Conservation (phyloP, 2,797 vertebrate species). For the Mycteria americana region DNA sequence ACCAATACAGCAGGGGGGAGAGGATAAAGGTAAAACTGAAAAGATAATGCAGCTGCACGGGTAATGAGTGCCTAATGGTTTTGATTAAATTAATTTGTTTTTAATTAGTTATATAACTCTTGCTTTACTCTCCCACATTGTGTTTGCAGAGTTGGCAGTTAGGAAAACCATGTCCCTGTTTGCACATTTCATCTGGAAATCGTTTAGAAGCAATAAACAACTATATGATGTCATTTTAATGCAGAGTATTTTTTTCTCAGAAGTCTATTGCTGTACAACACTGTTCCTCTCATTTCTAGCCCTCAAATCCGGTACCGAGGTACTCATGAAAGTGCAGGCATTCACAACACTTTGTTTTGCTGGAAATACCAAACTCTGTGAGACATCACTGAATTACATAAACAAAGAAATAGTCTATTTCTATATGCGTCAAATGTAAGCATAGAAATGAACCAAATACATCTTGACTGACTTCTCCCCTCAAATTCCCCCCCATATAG, state of each 20-base stretch:
- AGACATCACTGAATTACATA: neutral
- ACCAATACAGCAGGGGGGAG: neutral
- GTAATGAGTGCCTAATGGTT: neutral
- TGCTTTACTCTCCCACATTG: neutral
- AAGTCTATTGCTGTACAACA: neutral
- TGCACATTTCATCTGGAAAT: conserved; percentile 42
- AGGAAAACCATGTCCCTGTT: neutral
- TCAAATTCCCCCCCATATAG: neutral
- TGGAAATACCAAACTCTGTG: neutral
- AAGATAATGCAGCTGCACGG: neutral
- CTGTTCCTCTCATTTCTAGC: neutral
- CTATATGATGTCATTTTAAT: conserved; percentile 7
- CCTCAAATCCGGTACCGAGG: neutral
- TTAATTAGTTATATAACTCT: conserved; percentile 43
- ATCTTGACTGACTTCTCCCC: neutral
- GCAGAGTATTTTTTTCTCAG: neutral
- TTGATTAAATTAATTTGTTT: conserved; percentile 46
- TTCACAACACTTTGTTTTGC: neutral
- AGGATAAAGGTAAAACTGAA: neutral
- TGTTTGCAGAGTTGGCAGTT: neutral
- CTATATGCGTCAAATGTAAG: neutral
- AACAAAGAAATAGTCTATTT: neutral
- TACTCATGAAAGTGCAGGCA: neutral
- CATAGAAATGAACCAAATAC: neutral
- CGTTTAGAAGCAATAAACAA: conserved; percentile 14